These are phyloP conservation scores for Meliscaeva auricollis DNA, from an alignment of 2,888 invertebrate genomes.

Conservation along the genomic window DNA sequence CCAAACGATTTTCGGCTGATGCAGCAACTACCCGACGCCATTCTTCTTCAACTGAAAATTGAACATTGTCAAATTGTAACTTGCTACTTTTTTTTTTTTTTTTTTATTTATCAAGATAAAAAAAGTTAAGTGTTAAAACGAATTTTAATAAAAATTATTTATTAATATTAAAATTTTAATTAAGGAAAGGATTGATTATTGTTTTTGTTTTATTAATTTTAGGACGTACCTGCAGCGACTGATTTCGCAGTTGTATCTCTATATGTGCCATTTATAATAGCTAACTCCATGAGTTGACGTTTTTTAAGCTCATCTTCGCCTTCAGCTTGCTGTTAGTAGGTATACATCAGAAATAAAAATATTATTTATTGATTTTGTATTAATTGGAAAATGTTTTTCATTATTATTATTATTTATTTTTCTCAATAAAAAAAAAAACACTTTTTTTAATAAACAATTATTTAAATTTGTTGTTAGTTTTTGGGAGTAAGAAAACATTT, in stretches of 20 bases:
- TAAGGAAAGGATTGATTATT: slow-evolving; percentile 27
- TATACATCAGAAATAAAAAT: slow-evolving; percentile 77
- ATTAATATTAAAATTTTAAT: slow-evolving; percentile 48
- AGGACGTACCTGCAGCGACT: slow-evolving; percentile 90
- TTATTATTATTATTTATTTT: slow-evolving; percentile 74
- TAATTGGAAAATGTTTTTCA: slow-evolving; percentile 74
- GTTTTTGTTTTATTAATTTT: slow-evolving; percentile 39
- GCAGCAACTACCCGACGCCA: slow-evolving; percentile 92
- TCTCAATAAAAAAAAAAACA: slow-evolving; percentile 80
- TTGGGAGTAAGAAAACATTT: slow-evolving; percentile 24
- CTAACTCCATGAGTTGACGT: slow-evolving; percentile 99
- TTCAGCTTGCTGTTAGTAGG: slow-evolving; percentile 94
- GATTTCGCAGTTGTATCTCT: slow-evolving; percentile 96
- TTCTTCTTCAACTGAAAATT: slow-evolving; percentile 88
- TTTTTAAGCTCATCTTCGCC: slow-evolving; percentile 99
- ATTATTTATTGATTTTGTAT: slow-evolving; percentile 72
- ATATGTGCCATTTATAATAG: slow-evolving; percentile 99
- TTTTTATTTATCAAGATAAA: slow-evolving; percentile 24
- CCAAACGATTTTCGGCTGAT: slow-evolving; percentile 91
- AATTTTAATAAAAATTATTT: slow-evolving; percentile 54
- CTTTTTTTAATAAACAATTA: slow-evolving; percentile 78
- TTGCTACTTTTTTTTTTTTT: not conserved
- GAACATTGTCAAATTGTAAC: not conserved
- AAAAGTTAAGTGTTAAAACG: slow-evolving; percentile 68
- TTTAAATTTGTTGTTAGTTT: slow-evolving; percentile 42